Evolutionary conservation across 1,140 invertebrate species (phyloP).

Genomic region (Heliconius eleuchia): DNA sequence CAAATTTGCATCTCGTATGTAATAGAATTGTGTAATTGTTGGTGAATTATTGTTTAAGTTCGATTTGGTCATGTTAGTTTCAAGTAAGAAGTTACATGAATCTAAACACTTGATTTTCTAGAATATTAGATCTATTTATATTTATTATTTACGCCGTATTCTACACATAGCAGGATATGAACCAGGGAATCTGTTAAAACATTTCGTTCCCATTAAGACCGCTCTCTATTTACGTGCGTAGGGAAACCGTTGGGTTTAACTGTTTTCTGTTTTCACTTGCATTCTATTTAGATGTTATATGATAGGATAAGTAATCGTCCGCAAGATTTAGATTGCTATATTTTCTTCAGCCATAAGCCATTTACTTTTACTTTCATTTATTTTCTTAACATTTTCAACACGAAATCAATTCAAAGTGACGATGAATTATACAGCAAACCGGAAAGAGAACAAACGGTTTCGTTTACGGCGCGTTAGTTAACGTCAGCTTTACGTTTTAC

Average conservation of each 20-base stretch:
- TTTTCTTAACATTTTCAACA: neutral
- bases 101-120: no score
- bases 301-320: neutral
- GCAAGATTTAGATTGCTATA: neutral
- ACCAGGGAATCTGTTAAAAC: no score
- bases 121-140: no score
- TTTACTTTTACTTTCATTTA: neutral
- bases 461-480: slow-evolving; percentile 22
- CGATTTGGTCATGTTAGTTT: no score
- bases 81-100: no score
- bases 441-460: slow-evolving; percentile 6
- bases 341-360: neutral
- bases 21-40: neutral
- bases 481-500: slow-evolving; percentile 13
- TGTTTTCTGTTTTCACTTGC: no score
- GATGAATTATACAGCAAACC: neutral
- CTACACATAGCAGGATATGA: no score
- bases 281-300: neutral
- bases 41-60: no score
- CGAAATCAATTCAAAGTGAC: slow-evolving; percentile 4
- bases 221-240: no score
- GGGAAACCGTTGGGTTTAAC: no score
- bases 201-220: no score
- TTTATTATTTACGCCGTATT: no score
- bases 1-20: neutral